These are phyloP conservation scores for Pachyseris speciosa DNA, from an alignment of 64 coral and sea anemone species.

Conservation along the genomic window DNA sequence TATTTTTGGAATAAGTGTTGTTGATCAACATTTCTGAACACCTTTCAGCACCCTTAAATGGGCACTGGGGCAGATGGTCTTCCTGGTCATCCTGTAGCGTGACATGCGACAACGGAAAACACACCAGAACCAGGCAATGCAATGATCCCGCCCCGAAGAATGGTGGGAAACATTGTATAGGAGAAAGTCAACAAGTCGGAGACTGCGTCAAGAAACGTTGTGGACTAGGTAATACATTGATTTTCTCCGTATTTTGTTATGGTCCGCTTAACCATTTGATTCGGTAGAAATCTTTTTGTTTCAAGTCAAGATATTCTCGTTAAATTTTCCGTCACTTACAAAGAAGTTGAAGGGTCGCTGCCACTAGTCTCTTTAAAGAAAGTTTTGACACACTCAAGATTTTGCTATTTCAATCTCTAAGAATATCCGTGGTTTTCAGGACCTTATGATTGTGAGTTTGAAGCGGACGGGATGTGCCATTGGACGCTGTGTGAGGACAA, in stretches of 20 bases:
- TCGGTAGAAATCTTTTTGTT: no score
- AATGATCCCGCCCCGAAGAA: conserved; percentile 35
- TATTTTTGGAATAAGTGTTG: not conserved
- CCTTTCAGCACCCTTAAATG: conserved; percentile 43
- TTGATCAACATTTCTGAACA: not conserved
- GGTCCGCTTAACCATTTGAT: no score
- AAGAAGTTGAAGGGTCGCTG: no score
- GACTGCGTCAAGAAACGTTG: conserved; percentile 3
- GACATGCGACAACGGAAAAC: conserved; percentile 34
- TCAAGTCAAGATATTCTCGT: no score
- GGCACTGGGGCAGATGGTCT: conserved; percentile 68
- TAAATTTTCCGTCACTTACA: no score
- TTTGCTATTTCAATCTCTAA: not conserved
- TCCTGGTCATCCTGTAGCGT: conserved; percentile 28
- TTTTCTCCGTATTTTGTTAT: no score
- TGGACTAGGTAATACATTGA: conserved; percentile 52
- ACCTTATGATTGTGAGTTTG: conserved; percentile 74
- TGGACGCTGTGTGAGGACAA: not conserved
- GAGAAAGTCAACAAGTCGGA: not conserved
- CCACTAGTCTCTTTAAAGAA: no score
- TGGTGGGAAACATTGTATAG: conserved; percentile 39
- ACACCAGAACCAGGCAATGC: conserved; percentile 48
- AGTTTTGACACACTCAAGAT: no score
- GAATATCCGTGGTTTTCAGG: no score
- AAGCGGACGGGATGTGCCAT: conserved; percentile 15